A percentile compares a stretch with the other conserved stretches of the same genome.
Evolutionary conservation across 2,113 vertebrate species (phyloP).

Genomic region (Chionomys nivalis): DNA sequence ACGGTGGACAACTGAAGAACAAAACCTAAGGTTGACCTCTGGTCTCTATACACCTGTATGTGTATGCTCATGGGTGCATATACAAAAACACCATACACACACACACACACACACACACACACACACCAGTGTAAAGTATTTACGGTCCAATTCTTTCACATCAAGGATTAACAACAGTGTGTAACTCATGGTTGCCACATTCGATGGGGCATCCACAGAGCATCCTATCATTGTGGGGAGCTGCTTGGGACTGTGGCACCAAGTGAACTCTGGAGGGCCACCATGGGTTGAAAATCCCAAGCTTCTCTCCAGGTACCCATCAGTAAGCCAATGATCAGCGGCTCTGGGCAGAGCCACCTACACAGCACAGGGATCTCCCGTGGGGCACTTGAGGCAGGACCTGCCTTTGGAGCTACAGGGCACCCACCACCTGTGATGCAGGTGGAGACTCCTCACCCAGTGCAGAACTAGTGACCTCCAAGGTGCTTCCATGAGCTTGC

Average conservation of each 20-base stretch:
- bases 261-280: neutral
- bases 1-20: neutral
- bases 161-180: accelerated
- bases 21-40: neutral
- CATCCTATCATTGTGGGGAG: neutral
- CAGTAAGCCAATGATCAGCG: accelerated
- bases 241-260: neutral
- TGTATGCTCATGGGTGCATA: neutral
- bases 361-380: accelerated
- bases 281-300: accelerated
- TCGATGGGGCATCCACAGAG: accelerated
- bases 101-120: neutral
- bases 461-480: neutral
- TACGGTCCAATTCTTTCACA: neutral
- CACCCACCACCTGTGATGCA: accelerated
- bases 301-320: neutral
- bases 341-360: neutral
- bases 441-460: neutral
- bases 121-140: neutral
- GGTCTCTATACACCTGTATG: neutral
- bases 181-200: accelerated
- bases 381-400: neutral
- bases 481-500: neutral
- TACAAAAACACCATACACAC: neutral
- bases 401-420: neutral